These are phyloP conservation scores for Herpailurus yagouaroundi DNA, from an alignment of 2,113 vertebrate genomes.

Conservation along the genomic window DNA sequence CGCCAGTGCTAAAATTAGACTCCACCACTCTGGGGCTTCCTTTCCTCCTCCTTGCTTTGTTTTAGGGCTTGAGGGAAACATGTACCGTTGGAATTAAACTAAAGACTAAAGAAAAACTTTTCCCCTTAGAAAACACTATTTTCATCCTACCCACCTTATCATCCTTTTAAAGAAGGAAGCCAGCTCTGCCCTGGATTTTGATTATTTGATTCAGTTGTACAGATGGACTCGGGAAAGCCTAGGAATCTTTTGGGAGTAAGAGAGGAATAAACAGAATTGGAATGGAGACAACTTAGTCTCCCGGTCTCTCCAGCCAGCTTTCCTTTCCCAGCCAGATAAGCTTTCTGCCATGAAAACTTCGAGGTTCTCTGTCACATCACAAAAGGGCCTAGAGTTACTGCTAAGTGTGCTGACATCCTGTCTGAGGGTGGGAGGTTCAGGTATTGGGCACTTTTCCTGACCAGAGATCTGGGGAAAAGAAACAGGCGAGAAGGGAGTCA, in stretches of 20 bases:
- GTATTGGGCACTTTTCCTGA: constrained; percentile 53
- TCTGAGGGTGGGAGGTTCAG: constrained; percentile 11
- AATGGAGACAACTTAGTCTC: not conserved
- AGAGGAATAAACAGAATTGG: not conserved
- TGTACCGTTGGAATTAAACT: constrained; percentile 12
- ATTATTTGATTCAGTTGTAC: constrained; percentile 20
- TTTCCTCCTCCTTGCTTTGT: constrained; percentile 67
- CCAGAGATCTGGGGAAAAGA: constrained; percentile 25
- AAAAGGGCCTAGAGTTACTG: constrained; percentile 28
- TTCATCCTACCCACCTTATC: constrained; percentile 27
- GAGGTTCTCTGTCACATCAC: not conserved
- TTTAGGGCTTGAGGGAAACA: constrained; percentile 7
- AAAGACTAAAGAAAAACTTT: constrained; percentile 28
- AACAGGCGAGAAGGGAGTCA: constrained; percentile 61
- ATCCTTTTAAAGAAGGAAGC: constrained; percentile 22
- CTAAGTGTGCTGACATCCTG: constrained; percentile 24
- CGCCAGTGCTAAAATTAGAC: constrained; percentile 78
- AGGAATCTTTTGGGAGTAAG: not conserved
- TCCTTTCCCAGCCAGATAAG: not conserved
- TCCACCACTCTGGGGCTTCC: constrained; percentile 37
- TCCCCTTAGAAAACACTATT: constrained; percentile 16
- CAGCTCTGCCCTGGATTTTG: constrained; percentile 27
- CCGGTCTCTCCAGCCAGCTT: not conserved
- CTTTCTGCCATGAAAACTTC: constrained; percentile 17
- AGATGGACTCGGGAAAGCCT: constrained; percentile 31